Evolutionary conservation across 2,113 vertebrate genomes (phyloP).

Genomic region (Corythoichthys intestinalis): DNA sequence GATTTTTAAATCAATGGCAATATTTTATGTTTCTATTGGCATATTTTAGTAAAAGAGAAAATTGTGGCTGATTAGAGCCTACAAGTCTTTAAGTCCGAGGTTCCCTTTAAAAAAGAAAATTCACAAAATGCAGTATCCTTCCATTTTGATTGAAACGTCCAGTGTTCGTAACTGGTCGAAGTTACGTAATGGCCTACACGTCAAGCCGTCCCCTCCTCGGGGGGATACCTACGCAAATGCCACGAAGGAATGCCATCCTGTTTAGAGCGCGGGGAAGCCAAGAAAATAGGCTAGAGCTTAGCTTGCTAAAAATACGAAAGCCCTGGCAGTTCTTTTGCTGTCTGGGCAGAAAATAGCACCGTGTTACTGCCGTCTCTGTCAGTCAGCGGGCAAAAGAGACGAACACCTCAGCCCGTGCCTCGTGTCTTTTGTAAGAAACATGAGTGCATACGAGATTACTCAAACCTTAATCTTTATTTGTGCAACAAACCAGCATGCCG

Average conservation of each 20-base stretch:
- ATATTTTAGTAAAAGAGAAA: no score
- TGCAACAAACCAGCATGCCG: conserved; percentile 18
- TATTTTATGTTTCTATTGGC: no score
- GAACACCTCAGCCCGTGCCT: conserved; percentile 16
- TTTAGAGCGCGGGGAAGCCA: conserved; percentile 49
- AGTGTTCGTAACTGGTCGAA: neutral
- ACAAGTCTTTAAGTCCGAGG: no score
- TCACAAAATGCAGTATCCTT: neutral
- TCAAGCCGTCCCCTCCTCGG: conserved; percentile 28
- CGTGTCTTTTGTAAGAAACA: conserved; percentile 24
- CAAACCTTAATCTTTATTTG: conserved; percentile 24
- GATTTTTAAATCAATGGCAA: no score
- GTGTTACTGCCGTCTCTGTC: conserved; percentile 59
- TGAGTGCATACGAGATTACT: conserved; percentile 20
- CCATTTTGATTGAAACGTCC: neutral
- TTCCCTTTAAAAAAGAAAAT: no score
- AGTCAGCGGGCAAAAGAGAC: conserved; percentile 28
- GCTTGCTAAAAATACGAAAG: conserved; percentile 61
- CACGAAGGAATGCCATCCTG: conserved; percentile 46
- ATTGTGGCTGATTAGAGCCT: no score
- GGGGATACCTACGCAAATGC: conserved; percentile 7
- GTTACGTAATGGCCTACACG: conserved; percentile 44
- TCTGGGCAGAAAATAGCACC: conserved; percentile 52
- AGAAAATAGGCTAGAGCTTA: conserved; percentile 66
- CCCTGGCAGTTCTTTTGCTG: conserved; percentile 41